These are phyloP conservation scores for Eumeta japonica DNA, from an alignment of 1,140 invertebrate species.

Conservation along the genomic window DNA sequence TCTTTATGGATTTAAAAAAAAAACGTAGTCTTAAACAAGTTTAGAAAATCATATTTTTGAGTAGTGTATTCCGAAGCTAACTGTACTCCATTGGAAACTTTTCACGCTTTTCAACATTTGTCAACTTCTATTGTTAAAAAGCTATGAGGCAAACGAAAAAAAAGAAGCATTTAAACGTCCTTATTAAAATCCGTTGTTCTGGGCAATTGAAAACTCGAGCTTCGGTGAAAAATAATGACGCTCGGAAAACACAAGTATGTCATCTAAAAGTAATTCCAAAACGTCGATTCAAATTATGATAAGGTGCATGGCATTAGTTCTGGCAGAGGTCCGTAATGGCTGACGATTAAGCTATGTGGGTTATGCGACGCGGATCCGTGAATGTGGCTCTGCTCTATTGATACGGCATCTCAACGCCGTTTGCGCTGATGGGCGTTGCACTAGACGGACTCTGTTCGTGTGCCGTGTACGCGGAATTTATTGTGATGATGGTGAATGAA, in stretches of 20 bases:
- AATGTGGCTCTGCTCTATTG: not conserved
- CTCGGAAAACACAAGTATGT: conserved; percentile 50
- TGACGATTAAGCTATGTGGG: conserved; percentile 23
- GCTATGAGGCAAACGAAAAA: too few relatives aligned
- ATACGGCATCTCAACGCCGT: not conserved
- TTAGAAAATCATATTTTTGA: too few relatives aligned
- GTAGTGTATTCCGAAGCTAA: too few relatives aligned
- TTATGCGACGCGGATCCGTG: not conserved
- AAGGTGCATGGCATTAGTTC: conserved; percentile 47
- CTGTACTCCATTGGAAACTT: too few relatives aligned
- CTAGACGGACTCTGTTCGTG: not conserved
- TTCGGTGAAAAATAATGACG: conserved; percentile 48
- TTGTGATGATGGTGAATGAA: not conserved
- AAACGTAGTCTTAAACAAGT: too few relatives aligned
- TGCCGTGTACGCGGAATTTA: not conserved
- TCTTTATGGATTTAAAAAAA: too few relatives aligned
- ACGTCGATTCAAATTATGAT: conserved; percentile 54
- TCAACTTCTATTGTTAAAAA: too few relatives aligned
- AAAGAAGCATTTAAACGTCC: too few relatives aligned
- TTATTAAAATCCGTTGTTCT: too few relatives aligned
- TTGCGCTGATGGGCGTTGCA: not conserved
- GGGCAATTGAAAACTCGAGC: too few relatives aligned
- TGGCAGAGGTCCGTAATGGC: conserved; percentile 40
- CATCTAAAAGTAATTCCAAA: conserved; percentile 47
- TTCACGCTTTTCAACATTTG: too few relatives aligned